Evolutionary conservation across 2,797 vertebrate species (phyloP).

Genomic region (Melanotaenia trifasciata): DNA sequence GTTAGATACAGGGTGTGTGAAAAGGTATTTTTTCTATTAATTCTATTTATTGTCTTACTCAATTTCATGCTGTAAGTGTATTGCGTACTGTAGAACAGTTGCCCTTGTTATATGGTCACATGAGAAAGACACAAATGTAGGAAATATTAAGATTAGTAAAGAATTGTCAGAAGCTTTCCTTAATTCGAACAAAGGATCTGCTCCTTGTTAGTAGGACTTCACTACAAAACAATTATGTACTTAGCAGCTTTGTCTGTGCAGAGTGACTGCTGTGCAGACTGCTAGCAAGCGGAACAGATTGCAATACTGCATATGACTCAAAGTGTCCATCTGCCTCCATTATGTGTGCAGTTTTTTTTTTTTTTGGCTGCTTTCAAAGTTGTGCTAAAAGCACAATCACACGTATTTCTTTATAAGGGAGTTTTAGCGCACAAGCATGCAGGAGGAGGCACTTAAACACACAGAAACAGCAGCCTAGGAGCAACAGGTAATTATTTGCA

Average conservation of each 20-base stretch:
- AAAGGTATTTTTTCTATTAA: background rate
- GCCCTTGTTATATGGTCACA: background rate
- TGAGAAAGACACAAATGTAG: background rate
- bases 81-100: background rate
- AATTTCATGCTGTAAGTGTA: background rate
- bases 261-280: slow-evolving; percentile 54
- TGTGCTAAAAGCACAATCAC: slow-evolving; percentile 43
- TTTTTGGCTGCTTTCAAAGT: slow-evolving; percentile 63
- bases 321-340: slow-evolving; percentile 79
- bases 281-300: slow-evolving; percentile 71
- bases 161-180: slow-evolving; percentile 23
- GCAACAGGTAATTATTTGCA: slow-evolving; percentile 72
- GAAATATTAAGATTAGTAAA: background rate
- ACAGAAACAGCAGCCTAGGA: slow-evolving; percentile 6
- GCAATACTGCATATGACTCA: slow-evolving; percentile 71
- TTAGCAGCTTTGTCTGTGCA: slow-evolving; percentile 54
- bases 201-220: slow-evolving; percentile 58
- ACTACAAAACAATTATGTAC: slow-evolving; percentile 50
- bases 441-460: slow-evolving; percentile 42
- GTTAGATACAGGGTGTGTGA: background rate
- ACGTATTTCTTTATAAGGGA: slow-evolving; percentile 30
- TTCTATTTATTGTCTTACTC: background rate
- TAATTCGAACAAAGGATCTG: slow-evolving; percentile 28
- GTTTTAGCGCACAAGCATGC: slow-evolving; percentile 18
- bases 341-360: slow-evolving; percentile 46